Percentiles rank a stretch among this genome's conserved stretches.
phyloP scores from a whole-genome alignment of 2,888 invertebrate species.

The Cyclophora albipunctata region DNA sequence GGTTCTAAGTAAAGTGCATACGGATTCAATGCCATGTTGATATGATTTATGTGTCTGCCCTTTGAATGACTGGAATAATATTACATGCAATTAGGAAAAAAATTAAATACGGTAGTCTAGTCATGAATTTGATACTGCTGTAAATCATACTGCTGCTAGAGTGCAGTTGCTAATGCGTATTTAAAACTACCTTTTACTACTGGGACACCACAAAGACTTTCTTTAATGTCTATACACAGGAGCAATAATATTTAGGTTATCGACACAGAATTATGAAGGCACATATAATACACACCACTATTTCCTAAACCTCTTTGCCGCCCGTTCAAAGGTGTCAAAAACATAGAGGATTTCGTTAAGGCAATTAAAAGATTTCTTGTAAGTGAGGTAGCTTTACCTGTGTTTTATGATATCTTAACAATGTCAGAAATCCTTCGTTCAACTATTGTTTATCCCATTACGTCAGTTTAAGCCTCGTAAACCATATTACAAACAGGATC shows the following conservation, averaged over 20 bases:
- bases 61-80: constrained; percentile 50
- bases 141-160: too few species aligned
- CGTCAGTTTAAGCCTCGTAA: constrained; percentile 50
- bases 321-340: constrained; percentile 32
- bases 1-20: constrained; percentile 72
- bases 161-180: too few species aligned
- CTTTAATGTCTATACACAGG: too few species aligned
- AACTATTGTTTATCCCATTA: constrained; percentile 62
- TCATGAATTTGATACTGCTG: too few species aligned
- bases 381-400: constrained; percentile 70
- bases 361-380: constrained; percentile 56
- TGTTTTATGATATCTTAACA: constrained; percentile 51
- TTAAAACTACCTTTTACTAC: too few species aligned
- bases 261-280: too few species aligned
- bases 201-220: too few species aligned
- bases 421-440: constrained; percentile 36
- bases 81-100: constrained; percentile 21
- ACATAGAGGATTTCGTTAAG: constrained; percentile 36
- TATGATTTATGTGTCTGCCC: constrained; percentile 60
- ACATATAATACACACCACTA: too few species aligned
- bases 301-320: too few species aligned
- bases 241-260: too few species aligned
- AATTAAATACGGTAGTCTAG: background rate
- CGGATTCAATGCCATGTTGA: constrained; percentile 52
- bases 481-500: constrained; percentile 53